Base-by-base conservation (phyloP, 2,888 invertebrate genomes). In the Smittia aterrima region DNA sequence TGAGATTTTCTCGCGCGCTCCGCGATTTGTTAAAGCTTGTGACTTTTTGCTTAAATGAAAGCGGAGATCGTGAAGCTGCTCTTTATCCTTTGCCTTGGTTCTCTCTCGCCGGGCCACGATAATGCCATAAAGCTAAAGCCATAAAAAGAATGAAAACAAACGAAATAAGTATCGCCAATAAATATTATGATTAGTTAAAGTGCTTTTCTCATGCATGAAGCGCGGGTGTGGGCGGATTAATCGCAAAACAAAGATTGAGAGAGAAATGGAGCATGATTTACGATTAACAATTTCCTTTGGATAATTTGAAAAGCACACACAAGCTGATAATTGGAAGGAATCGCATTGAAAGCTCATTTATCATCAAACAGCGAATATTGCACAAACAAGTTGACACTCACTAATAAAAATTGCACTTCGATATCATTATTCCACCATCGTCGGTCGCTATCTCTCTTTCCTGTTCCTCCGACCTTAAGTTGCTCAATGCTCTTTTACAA, bases 1-100 rank as follows among this genome's bases (percentile, higher is more conserved):
- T 64, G 64, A 64, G 64, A 27, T 64, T 64, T 64, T 64, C 64
- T 64, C 64, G 64, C 64, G 64, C 64, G 53, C 53, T 47, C 64
- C 64, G 64, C 64, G 64, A 64, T 64, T 64, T 64, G 64, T 64
- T 25, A 64, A 64, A 64, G 64, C 64, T 64, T 58, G 18, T 22
- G 58, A 58, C 58, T 58, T 58, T 16, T 47, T 47, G 16, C 16
- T 47, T 47, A 16, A 47, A 47, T 47, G n/a, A n/a, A 47, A 58
- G 22, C 58, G n/a, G 13, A 58, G 22, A 58, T 58, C 58, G 58
- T 58, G 58, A 58, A 58, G 20, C 58, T 47, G 32, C 32, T 32
- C 32, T 47, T 47, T 47, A 47, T 47, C 32, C 32, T 32, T 32
- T 47, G 13, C 47, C 11, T 47, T 3, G n/a, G 47, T 47, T 47